Evolutionary conservation across 1,140 invertebrate species (phyloP).

Genomic region (Lasaia peninsularis): DNA sequence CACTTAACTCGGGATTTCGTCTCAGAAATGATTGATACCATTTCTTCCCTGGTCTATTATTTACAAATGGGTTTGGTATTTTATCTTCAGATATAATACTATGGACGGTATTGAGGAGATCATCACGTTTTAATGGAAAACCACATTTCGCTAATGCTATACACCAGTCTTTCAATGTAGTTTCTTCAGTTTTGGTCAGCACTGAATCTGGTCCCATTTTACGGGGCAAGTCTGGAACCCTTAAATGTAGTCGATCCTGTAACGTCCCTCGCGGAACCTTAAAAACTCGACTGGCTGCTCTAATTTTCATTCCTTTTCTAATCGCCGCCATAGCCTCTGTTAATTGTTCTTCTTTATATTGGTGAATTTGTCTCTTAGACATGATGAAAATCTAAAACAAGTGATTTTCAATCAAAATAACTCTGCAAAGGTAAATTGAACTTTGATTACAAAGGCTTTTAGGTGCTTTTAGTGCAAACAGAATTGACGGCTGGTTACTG

Average conservation of each 20-base stretch:
- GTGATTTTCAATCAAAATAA: conserved; percentile 1
- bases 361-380: conserved; percentile 7
- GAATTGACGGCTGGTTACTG: conserved; percentile 8
- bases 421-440: no score
- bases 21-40: no score
- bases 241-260: conserved; percentile 15
- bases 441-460: neutral
- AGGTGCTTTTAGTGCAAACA: neutral
- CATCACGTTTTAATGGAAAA: no score
- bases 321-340: conserved; percentile 10
- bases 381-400: conserved; percentile 7
- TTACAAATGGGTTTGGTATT: no score
- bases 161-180: conserved; percentile 13
- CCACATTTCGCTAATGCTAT: neutral
- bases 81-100: no score
- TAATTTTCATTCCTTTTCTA: conserved; percentile 13
- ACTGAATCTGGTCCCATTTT: no score
- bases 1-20: neutral
- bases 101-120: no score
- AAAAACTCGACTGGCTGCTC: conserved; percentile 14
- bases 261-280: conserved; percentile 14
- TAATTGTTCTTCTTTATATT: conserved; percentile 12
- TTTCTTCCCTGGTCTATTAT: no score
- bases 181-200: conserved; percentile 7
- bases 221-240: no score